phyloP scores from a whole-genome alignment of 2,797 vertebrate genomes.

The Pteropus rufus region DNA sequence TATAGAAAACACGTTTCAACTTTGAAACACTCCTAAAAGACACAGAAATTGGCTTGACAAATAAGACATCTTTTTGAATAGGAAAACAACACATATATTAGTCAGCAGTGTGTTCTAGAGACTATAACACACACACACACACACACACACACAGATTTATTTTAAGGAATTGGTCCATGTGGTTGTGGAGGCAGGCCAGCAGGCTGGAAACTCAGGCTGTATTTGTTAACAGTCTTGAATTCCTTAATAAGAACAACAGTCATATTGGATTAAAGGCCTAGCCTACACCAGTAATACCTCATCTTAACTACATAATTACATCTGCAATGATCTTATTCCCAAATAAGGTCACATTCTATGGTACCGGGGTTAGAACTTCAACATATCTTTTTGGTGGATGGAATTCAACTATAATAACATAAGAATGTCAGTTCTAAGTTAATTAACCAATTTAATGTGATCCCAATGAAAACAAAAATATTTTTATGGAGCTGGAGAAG shows the following conservation, averaged over 20 bases:
- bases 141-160: not conserved
- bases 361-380: not conserved
- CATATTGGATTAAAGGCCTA: not conserved
- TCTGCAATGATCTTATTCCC: not conserved
- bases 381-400: not conserved
- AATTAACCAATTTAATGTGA: not conserved
- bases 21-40: conserved; percentile 21
- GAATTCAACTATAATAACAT: not conserved
- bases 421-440: not conserved
- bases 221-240: not conserved
- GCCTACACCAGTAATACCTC: not conserved
- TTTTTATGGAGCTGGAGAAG: not conserved
- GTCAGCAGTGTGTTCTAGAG: not conserved
- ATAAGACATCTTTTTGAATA: not conserved
- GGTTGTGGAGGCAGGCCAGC: not conserved
- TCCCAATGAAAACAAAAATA: not conserved
- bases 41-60: not conserved
- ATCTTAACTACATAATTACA: not conserved
- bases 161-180: not conserved
- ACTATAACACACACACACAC: not conserved
- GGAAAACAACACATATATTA: conserved; percentile 7
- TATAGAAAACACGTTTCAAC: not conserved
- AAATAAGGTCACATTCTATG: not conserved
- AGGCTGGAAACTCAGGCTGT: not conserved
- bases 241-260: not conserved